Conservation (phyloP, 2,888 invertebrate genomes). For the Invenusta paracnida region DNA sequence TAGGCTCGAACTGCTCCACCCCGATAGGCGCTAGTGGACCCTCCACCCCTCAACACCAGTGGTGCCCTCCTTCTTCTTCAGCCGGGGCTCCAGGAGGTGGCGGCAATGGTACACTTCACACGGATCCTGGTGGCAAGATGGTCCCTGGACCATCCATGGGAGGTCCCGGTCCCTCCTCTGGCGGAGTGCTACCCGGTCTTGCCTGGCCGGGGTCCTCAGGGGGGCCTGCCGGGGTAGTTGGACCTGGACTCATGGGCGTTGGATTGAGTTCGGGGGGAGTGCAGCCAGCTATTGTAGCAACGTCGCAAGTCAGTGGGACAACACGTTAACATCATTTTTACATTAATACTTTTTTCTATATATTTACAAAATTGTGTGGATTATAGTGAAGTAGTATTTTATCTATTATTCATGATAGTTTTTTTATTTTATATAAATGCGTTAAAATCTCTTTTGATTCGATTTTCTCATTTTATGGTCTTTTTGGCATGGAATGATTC, state of each 20-base stretch:
- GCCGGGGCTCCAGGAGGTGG: neutral
- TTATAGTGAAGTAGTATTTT: too few relatives aligned
- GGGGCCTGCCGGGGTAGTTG: neutral
- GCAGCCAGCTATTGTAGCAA: neutral
- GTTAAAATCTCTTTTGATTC: too few relatives aligned
- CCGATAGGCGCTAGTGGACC: neutral
- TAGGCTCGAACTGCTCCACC: constrained; percentile 1
- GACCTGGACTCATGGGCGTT: too few relatives aligned
- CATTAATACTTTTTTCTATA: too few relatives aligned
- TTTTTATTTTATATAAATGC: too few relatives aligned
- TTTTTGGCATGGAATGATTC: too few relatives aligned
- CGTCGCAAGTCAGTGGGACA: neutral
- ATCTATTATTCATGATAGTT: too few relatives aligned
- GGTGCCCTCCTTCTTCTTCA: neutral
- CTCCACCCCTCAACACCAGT: neutral
- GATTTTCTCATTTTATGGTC: too few relatives aligned
- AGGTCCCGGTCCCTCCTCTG: neutral
- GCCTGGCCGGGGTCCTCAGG: neutral
- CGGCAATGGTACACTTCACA: neutral
- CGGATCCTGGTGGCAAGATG: neutral
- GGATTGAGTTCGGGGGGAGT: neutral
- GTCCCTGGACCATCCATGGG: neutral
- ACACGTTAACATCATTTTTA: too few relatives aligned
- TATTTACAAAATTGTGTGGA: too few relatives aligned
- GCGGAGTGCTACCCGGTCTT: too few relatives aligned